phyloP scores from a whole-genome alignment of 2,113 vertebrate species.

The Xyrauchen texanus region DNA sequence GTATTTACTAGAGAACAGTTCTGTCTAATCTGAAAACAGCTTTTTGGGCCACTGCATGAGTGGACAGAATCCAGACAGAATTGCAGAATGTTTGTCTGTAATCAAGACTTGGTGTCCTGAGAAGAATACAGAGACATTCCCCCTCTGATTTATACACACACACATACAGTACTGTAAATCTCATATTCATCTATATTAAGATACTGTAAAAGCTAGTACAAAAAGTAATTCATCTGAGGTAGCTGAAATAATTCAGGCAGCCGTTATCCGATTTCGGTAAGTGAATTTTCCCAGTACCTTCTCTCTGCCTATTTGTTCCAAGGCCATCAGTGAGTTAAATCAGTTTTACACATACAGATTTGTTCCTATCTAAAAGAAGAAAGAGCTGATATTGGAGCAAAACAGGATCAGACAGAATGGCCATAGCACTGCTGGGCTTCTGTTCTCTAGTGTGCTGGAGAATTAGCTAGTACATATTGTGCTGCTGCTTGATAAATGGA shows the following conservation, averaged over 20 bases:
- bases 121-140: not conserved
- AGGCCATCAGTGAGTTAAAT: not conserved
- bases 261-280: not conserved
- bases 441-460: constrained; percentile 17
- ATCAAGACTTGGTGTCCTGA: not conserved
- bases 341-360: not conserved
- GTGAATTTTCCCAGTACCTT: too few relatives aligned
- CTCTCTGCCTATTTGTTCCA: not conserved
- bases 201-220: not conserved
- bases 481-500: constrained; percentile 50
- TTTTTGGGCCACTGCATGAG: constrained; percentile 4
- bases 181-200: not conserved
- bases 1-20: not conserved
- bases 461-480: constrained; percentile 47
- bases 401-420: constrained; percentile 12
- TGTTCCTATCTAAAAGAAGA: not conserved
- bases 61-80: constrained; percentile 2
- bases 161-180: not conserved
- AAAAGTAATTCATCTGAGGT: not conserved
- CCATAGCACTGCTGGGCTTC: constrained; percentile 15
- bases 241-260: not conserved
- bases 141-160: not conserved
- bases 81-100: not conserved
- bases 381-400: constrained; percentile 5
- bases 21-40: constrained; percentile 4